Evolutionary conservation across 2,797 vertebrate genomes (phyloP).

Genomic region (Acipenser transmontanus): DNA sequence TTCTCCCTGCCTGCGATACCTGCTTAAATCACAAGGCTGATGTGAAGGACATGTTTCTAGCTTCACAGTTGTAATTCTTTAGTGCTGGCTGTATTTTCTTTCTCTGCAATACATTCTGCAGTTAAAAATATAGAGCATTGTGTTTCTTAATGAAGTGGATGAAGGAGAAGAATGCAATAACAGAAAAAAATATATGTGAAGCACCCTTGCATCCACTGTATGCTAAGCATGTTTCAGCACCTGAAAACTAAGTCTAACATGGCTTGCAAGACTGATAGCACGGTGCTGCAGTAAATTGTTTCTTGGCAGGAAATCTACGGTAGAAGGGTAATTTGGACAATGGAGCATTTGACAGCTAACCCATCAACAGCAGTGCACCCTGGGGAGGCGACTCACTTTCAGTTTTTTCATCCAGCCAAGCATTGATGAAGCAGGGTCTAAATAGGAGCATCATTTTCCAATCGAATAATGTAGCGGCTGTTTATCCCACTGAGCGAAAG

Average conservation of each 20-base stretch:
- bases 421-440: constrained; percentile 61
- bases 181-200: background rate
- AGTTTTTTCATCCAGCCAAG: constrained; percentile 50
- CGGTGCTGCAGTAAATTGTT: constrained; percentile 63
- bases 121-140: too few relatives aligned
- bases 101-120: too few relatives aligned
- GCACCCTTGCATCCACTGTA: constrained; percentile 22
- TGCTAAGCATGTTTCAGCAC: constrained; percentile 44
- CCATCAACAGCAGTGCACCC: constrained; percentile 62
- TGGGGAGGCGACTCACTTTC: constrained; percentile 56
- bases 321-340: constrained; percentile 74
- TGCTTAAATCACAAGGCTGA: too few relatives aligned
- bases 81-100: too few relatives aligned
- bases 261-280: constrained; percentile 32
- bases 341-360: constrained; percentile 81
- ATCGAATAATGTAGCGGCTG: constrained; percentile 31
- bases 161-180: background rate
- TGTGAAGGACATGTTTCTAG: too few relatives aligned
- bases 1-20: too few relatives aligned
- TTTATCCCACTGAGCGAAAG: too few relatives aligned
- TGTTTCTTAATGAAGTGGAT: background rate
- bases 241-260: constrained; percentile 29
- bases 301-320: constrained; percentile 64
- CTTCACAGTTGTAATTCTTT: too few relatives aligned
- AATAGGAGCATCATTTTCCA: constrained; percentile 56